Percentiles rank a stretch among this genome's conserved stretches.
Evolutionary conservation across 1,140 invertebrate species (phyloP).

Genomic region (Argopecten irradians): DNA sequence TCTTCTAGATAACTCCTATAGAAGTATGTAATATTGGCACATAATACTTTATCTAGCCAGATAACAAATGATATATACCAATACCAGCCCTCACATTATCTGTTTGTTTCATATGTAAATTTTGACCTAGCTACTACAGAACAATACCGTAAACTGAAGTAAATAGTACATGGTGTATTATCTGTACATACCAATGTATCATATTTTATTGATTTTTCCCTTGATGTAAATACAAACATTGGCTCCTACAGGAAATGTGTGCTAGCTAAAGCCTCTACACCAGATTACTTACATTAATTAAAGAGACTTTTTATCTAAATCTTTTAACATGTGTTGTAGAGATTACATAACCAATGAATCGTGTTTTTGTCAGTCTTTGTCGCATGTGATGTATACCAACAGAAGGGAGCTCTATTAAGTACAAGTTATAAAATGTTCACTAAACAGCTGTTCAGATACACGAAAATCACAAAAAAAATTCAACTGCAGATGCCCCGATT

Average conservation of each 20-base stretch:
- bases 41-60: neutral
- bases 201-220: neutral
- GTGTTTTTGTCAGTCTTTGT: neutral
- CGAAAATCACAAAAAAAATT: neutral
- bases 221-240: neutral
- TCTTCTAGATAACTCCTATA: neutral
- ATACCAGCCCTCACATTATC: neutral
- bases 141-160: neutral
- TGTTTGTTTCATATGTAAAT: conserved; percentile 2
- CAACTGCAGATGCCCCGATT: too few species aligned
- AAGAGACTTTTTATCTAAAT: neutral
- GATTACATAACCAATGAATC: neutral
- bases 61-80: neutral
- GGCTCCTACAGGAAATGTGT: neutral
- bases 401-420: neutral
- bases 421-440: neutral
- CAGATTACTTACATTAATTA: neutral
- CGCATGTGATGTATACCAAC: neutral
- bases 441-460: neutral
- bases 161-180: neutral
- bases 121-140: neutral
- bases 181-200: neutral
- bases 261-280: neutral
- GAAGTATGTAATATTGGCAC: neutral
- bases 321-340: neutral